Base-by-base conservation (phyloP, 1,140 invertebrate species). In the Solenopsis fugax region DNA sequence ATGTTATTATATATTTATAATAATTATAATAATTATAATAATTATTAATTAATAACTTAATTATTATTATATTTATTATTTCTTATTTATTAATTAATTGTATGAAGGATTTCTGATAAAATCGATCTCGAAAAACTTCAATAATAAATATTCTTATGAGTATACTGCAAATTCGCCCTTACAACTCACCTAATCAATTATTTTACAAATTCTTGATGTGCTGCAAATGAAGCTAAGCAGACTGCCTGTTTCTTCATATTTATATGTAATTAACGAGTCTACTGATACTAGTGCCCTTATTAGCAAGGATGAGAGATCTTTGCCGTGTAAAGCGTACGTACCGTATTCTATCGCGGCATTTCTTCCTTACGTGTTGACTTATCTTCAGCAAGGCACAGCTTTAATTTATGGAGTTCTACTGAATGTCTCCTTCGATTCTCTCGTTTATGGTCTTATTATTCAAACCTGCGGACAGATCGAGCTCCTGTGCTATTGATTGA, bases 401-500 rank as follows among this genome's bases (percentile, higher is more conserved):
- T 0, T 86, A n/a, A 21, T 62, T 67, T 86, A 52, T 16, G 41
- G 65, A 0, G 2, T 85, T 13, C 7, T 60, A 2, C 4, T 87
- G n/a, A 87, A 87, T 5, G 58, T 67, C 13, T 13, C 86, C 7
- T n/a, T 72, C 18, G 86, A 87, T 12, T 73, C 80, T 0, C 80
- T 85, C 4, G 80, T 87, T 73, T 87, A 87, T 13, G 86, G 69
- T 64, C 29, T 84, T 13, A 87, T 73, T 50, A 81, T 87, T 67
- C 69, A 85, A 10, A 78, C 71, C n/a, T 87, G 78, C 58, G 86
- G 78, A 6, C 86, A 84, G 48, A 82, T 87, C 21, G 86, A 84
- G 7, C 37, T 84, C 13, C 7, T 87, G 29, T 67, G 67, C 16
- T 16, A 73, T 54, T 56, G 78, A 73, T 67, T 84, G 24, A 58